Conservation (phyloP, 2,797 vertebrate species). For the Siniperca obscura region DNA sequence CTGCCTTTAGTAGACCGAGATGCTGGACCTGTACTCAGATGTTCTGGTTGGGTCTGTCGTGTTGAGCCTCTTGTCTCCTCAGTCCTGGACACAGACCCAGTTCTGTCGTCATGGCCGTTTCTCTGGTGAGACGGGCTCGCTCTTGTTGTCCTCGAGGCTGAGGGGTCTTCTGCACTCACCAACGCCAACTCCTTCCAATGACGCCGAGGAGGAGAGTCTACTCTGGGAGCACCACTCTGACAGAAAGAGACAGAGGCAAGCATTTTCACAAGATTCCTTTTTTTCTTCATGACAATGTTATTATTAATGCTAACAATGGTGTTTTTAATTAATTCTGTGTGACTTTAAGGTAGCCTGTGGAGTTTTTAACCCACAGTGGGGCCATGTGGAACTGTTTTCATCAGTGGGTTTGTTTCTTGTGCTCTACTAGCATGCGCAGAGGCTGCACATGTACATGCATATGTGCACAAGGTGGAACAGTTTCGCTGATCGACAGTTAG, state of each 20-base stretch:
- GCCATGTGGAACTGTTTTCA: neutral
- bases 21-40: slow-evolving; percentile 95
- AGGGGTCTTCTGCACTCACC: slow-evolving; percentile 83
- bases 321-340: slow-evolving; percentile 4
- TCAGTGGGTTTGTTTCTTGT: neutral
- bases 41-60: slow-evolving; percentile 86
- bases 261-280: neutral
- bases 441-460: slow-evolving; percentile 2
- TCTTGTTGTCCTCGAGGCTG: slow-evolving; percentile 78
- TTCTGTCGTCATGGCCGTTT: slow-evolving; percentile 78
- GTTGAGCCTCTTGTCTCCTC: slow-evolving; percentile 82
- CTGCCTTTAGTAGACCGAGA: slow-evolving; percentile 88
- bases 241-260: slow-evolving; percentile 15
- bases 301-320: slow-evolving; percentile 5
- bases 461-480: neutral
- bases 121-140: slow-evolving; percentile 81
- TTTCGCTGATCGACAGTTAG: neutral
- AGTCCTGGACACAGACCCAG: slow-evolving; percentile 68
- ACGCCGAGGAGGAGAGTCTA: slow-evolving; percentile 80
- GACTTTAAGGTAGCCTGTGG: neutral
- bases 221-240: slow-evolving; percentile 84
- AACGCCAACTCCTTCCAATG: slow-evolving; percentile 86
- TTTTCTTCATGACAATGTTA: slow-evolving; percentile 8
- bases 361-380: neutral
- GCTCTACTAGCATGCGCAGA: neutral